Evolutionary conservation across 2,797 vertebrate species (phyloP), one percentile per base, ranked within the genome.

Genomic region (Gadopsis bispinosus): DNA sequence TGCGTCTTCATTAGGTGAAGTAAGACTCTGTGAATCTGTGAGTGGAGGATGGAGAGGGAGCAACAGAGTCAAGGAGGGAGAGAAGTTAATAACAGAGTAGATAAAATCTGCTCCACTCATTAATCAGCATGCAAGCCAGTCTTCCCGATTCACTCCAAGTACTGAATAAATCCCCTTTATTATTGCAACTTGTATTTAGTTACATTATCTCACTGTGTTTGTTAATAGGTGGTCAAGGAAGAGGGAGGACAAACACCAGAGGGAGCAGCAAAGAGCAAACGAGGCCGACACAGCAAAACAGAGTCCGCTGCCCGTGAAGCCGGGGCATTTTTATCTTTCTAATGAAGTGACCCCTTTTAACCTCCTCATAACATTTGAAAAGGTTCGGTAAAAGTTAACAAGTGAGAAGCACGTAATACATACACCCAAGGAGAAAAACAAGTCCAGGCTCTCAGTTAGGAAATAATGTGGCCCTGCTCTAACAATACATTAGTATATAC

Each of bases 341-440:
- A 82, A 88, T 89, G 75, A 88, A 90, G 22, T 75, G 77, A 84
- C 78, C 89, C 80, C 78, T 79, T 83, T 90, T 91, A 89, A 87
- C 83, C 83, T 78, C 65, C 65, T 67, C 72, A 48, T 59, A 87
- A 83, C 83, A 77, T 79, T 77, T 72, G 35, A 76, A 81, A 71
- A 75, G 68, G 66, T 41, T 58, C 54, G 33, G 48, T 76, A 76
- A 63, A 87, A 75, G 78, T 65, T 73, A 66, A 13, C 60, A 75
- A 83, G 88, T 78, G 72, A 77, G 65, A 62, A 67, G 45, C 41
- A 48, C 31, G 2, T 41, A 61, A 53, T 10, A 48, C 37, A 50
- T 20, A 53, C 31, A 77, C 9, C 29, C 48, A 78, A 83, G 43
- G 68, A 80, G 61, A 66, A 55, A 73, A 65, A 59, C 63, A 63